Evolutionary conservation across 92 coral and sea anemone species (phyloP).

Genomic region (Virgularia gustaviana): DNA sequence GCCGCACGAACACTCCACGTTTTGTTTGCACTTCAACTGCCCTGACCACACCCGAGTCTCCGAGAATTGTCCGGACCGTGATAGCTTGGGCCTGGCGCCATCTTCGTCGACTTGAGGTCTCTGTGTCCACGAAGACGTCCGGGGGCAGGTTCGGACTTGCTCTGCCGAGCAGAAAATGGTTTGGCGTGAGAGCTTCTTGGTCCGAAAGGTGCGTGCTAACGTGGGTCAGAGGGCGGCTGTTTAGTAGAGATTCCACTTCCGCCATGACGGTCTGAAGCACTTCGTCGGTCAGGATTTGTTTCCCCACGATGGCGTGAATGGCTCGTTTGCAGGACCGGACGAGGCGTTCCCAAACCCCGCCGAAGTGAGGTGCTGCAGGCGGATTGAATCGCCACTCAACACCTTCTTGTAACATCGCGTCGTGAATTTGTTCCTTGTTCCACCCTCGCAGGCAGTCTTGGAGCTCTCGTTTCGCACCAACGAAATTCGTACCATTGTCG

Average conservation of each 20-base stretch:
- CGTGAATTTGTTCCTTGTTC: not conserved
- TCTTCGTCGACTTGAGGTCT: not conserved
- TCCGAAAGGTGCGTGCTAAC: conserved; percentile 12
- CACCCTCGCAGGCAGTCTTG: not conserved
- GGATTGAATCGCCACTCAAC: not conserved
- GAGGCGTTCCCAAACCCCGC: no score
- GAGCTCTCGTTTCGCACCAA: not conserved
- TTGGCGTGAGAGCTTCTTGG: not conserved
- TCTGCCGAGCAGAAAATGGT: not conserved
- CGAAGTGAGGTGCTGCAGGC: not conserved
- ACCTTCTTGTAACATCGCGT: not conserved
- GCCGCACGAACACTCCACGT: no score
- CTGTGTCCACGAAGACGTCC: no score
- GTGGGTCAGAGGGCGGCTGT: not conserved
- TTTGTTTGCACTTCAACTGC: conserved; percentile 11
- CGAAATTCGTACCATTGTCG: not conserved
- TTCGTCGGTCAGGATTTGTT: no score
- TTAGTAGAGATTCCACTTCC: not conserved
- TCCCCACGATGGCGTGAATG: not conserved
- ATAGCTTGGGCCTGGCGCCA: not conserved
- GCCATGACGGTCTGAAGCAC: not conserved
- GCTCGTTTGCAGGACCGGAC: not conserved
- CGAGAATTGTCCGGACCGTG: not conserved
- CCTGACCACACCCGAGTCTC: not conserved
- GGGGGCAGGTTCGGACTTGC: not conserved